Evolutionary conservation across 37 sponge, comb jelly and placozoan genomes (phyloP), one percentile per base, ranked within the genome.

Genomic region (Aphrocallistes beatrix): DNA sequence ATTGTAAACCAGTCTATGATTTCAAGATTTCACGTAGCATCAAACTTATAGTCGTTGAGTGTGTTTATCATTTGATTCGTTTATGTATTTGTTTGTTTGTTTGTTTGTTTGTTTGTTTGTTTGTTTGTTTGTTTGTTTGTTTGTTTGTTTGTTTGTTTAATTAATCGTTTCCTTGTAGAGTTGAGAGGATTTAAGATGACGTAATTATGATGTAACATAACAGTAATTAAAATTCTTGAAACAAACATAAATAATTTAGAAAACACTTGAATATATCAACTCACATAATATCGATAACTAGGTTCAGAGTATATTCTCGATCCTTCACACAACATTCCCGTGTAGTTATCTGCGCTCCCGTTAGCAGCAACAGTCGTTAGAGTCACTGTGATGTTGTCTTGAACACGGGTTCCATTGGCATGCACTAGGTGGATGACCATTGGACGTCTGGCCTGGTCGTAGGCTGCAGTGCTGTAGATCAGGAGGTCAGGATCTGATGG

Each of bases 401-500:
- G 38, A 39, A 87, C 38, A 36, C 32, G 60, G 38, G 60, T 23
- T 9, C 84, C 83, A 30, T 38, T 82, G 60, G 39, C 82, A 37
- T 87, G 39, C 17, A 83, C 30, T 0, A 90, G 87, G 42, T 25
- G 82, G 0, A 90, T 85, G 13, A 81, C 48, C 39, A 88, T 36
- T 37, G 88, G 91, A 21, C 39, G 45, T 0, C 83, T 83, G 38
- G 36, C 83, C 32, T 85, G 85, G 16, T 90, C 91, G 32, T 75
- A 88, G 1, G 81, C 91, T 28, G 88, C 86, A 21, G 85, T 51
- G 36, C 28, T 88, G 84, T 88, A 88, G 1, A 86, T 37, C 84
- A 88, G 83, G 0, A 84, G 84, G 0, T 37, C 51, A 0, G 88
- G 86, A 50, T 90, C 86, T 1, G 81, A 86, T 30, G 91, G 91